Evolutionary conservation across 2,797 vertebrate genomes (phyloP), one percentile per base, ranked within the genome.

Genomic region (Oryzias dopingdopingensis): DNA sequence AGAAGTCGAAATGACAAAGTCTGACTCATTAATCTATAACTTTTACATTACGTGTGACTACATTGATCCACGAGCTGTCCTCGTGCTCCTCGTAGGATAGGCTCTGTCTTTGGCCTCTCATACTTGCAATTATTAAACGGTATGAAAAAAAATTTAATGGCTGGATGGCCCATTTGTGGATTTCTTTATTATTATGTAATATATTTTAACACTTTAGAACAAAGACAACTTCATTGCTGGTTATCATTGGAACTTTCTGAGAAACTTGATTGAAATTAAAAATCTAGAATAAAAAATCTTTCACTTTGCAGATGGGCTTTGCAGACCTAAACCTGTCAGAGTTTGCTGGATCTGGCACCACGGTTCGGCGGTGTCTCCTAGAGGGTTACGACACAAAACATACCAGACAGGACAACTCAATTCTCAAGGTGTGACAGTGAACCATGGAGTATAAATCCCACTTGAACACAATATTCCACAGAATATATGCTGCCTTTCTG

Each of bases 361-460:
- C 94, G 16, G 94, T 92, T 48, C 93, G 97, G 3, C 92, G 93
- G 41, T 98, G 94, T 85, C 93, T 99, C 67, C 88, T 99, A 57
- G 97, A 99, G 85, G 97, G 97, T 65, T 99, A 99, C 67, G 94
- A 99, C 83, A 98, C 95, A 81, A 99, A 98, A 87, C 93, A 97
- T 84, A 96, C 93, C 62, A 93, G 97, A 68, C 97, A 99, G 73
- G 97, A 99, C 80, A 99, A 99, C 88, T 99, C 97, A 51, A 99
- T 99, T 86, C 94, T 99, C 65, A 98, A 98, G 95, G 96, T 97
- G 91, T 16, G 57, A 4, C 6, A 3, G 15, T 43, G 15, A 51
- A 14, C 51, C n/a, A 18, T 29, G 26, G 26, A 29, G 5, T 29
- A 6, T 29, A 29, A 29, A 6, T 29, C 26, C 26, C 26, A 6